phyloP scores from a whole-genome alignment of 2,113 vertebrate genomes.

The Leiothrix lutea region DNA sequence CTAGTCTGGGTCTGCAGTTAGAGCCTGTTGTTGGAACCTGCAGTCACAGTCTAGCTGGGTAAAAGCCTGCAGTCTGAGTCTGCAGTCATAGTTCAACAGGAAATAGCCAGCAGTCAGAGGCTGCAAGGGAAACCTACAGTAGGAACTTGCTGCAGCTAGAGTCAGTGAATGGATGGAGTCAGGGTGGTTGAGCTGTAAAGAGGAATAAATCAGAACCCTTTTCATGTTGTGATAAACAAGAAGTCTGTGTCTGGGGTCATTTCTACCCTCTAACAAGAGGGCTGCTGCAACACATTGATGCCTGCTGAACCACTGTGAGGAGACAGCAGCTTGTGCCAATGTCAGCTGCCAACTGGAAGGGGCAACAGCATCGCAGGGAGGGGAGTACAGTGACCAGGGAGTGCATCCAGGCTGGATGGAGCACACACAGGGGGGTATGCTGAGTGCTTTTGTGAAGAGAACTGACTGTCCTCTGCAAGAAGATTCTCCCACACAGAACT shows the following conservation, averaged over 20 bases:
- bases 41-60: neutral
- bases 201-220: neutral
- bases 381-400: neutral
- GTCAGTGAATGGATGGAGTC: neutral
- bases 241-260: neutral
- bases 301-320: neutral
- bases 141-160: neutral
- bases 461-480: neutral
- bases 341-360: neutral
- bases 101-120: neutral
- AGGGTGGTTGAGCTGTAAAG: neutral
- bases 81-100: neutral
- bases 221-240: neutral
- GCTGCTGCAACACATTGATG: neutral
- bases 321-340: neutral
- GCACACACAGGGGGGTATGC: rapidly evolving
- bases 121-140: neutral
- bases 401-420: rapidly evolving
- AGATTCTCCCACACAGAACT: neutral
- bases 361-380: rapidly evolving
- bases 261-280: neutral
- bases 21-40: neutral
- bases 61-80: neutral
- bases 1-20: neutral
- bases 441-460: rapidly evolving